Evolutionary conservation across 2,888 invertebrate genomes (phyloP), one percentile per base, ranked within the genome.

Genomic region (Meiosimyza decipiens): DNA sequence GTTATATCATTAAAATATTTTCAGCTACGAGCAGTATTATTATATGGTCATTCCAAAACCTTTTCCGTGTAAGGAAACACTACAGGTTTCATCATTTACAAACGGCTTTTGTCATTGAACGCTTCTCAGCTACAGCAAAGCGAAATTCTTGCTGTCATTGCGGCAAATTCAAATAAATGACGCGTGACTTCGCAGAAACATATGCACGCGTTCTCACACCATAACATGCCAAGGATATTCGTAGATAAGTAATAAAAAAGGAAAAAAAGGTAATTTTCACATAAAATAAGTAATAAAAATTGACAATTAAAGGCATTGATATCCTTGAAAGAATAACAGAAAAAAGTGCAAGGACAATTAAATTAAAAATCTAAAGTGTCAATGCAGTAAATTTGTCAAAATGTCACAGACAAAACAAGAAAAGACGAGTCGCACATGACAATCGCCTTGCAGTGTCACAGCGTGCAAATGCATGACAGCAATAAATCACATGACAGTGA

Each of bases 401-500:
- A 52, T 62, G 52, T 33, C 70, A 62, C 7, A 40, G 7, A 47
- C 63, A 62, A n/a, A 67, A 67, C 40, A 55, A 9, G 67, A 12
- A 4, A 22, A 40, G 40, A 9, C 9, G 40, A 51, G 15, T 4
- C 11, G 51, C 13, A 33, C n/a, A 60, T 40, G n/a, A 52, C 22
- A 51, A 33, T 50, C 59, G 51, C 33, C 18, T 60, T 50, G n/a
- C 54, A 69, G 51, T 62, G 60, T 62, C 69, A 69, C 33, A 22
- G 62, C 49, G 51, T 28, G 28, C 28, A 28, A 28, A 28, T 28
- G 4, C 3, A 28, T 40, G 40, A 40, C 40, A 40, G 69, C 69
- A 62, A 69, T 69, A 62, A 60, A 69, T 69, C 69, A 69, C 60
- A 62, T 69, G 69, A 60, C 69, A 62, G 40, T 69, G 69, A 69